Evolutionary conservation across 2,113 vertebrate species (phyloP).

Genomic region (Nansenia antarctica): DNA sequence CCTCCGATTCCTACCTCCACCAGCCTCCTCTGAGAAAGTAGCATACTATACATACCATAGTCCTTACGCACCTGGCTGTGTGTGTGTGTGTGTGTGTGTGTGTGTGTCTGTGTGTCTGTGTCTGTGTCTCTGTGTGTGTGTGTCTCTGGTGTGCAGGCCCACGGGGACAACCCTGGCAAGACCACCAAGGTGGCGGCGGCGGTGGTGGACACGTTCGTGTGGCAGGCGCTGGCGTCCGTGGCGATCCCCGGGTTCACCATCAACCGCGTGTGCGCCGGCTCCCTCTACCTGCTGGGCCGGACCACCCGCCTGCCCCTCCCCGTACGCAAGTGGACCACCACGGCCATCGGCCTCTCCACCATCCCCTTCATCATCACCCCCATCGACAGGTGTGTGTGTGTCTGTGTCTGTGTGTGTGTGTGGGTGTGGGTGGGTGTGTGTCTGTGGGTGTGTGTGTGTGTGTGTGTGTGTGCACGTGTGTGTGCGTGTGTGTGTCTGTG

Average conservation of each 20-base stretch:
- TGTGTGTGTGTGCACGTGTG: neutral
- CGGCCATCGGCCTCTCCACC: constrained; percentile 86
- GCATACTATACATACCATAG: too few species aligned
- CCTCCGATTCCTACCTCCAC: too few species aligned
- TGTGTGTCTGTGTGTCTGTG: constrained; percentile 14
- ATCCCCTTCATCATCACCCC: constrained; percentile 94
- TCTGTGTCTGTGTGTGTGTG: neutral
- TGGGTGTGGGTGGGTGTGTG: neutral
- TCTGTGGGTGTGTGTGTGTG: neutral
- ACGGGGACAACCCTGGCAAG: constrained; percentile 67
- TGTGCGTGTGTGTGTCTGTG: neutral
- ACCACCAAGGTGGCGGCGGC: constrained; percentile 76
- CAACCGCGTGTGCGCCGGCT: constrained; percentile 89
- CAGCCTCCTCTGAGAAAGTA: too few species aligned
- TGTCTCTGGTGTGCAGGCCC: constrained; percentile 62
- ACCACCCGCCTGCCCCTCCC: constrained; percentile 87
- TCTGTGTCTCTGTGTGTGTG: constrained; percentile 5
- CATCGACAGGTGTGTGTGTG: constrained; percentile 85
- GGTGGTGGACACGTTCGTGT: constrained; percentile 92
- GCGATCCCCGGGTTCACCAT: constrained; percentile 94
- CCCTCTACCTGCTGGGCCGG: constrained; percentile 81
- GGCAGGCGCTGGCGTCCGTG: constrained; percentile 94
- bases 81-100: constrained; percentile 4
- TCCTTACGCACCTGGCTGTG: too few species aligned
- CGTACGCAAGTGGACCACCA: constrained; percentile 90